Percentiles rank a stretch among this genome's conserved stretches.
phyloP scores from a whole-genome alignment of 64 coral and sea anemone genomes.

The Trachythela sp. region DNA sequence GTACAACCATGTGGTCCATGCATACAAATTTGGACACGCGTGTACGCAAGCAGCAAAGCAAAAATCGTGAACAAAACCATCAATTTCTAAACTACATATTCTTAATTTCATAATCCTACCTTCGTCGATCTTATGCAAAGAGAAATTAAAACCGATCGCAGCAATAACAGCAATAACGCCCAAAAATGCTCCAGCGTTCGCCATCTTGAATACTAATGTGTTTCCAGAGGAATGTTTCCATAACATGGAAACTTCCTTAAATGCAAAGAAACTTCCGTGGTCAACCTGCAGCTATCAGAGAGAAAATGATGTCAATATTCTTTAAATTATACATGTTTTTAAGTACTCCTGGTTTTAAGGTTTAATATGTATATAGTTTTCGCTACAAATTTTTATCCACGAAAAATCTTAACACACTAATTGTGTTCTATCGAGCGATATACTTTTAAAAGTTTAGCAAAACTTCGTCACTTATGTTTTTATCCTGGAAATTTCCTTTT shows the following conservation, averaged over 20 bases:
- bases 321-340: too few relatives aligned
- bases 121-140: conserved; percentile 76
- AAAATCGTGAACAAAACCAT: too few relatives aligned
- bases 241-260: background rate
- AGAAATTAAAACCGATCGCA: conserved; percentile 61
- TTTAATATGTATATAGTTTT: too few relatives aligned
- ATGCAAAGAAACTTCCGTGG: background rate
- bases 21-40: too few relatives aligned
- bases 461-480: background rate
- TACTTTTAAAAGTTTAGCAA: background rate
- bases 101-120: conserved; percentile 18
- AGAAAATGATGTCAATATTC: too few relatives aligned
- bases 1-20: too few relatives aligned
- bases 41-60: too few relatives aligned
- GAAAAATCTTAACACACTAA: background rate
- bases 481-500: background rate
- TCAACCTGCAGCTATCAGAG: background rate
- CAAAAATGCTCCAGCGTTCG: conserved; percentile 4
- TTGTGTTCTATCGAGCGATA: background rate
- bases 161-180: conserved; percentile 22
- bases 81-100: background rate
- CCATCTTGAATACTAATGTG: conserved; percentile 38
- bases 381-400: too few relatives aligned
- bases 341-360: too few relatives aligned
- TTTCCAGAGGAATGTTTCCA: background rate